Percentiles rank a stretch among this genome's conserved stretches.
phyloP scores from a whole-genome alignment of 2,888 invertebrate species.

The Allolobophora icterica region DNA sequence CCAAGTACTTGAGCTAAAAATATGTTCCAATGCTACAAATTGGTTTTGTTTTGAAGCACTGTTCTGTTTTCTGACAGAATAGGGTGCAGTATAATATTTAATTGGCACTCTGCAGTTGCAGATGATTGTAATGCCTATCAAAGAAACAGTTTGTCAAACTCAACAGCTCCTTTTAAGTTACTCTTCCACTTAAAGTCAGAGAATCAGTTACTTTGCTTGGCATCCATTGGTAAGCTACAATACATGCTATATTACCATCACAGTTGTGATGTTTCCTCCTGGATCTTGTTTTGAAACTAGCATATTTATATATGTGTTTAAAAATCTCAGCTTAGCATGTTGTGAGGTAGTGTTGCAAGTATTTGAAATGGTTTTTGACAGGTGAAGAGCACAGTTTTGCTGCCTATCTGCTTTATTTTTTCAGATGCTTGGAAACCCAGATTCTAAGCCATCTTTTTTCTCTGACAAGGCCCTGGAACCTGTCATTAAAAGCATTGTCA shows the following conservation, averaged over 20 bases:
- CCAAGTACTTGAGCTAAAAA: not conserved
- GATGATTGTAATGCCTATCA: not conserved
- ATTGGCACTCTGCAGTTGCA: not conserved
- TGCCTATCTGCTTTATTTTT: conserved; percentile 23
- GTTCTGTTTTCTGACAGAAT: not conserved
- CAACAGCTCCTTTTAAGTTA: too few species aligned
- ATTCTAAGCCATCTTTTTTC: conserved; percentile 95
- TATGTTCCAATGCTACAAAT: not conserved
- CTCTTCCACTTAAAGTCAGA: too few species aligned
- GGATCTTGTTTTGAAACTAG: too few species aligned
- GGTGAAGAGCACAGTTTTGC: not conserved
- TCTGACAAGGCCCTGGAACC: conserved; percentile 97
- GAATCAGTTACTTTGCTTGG: too few species aligned
- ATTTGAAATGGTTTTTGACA: not conserved
- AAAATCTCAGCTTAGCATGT: too few species aligned
- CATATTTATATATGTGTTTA: too few species aligned
- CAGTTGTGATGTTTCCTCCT: too few species aligned
- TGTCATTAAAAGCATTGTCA: conserved; percentile 90
- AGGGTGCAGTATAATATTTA: not conserved
- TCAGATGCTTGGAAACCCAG: conserved; percentile 91
- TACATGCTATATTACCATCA: too few species aligned
- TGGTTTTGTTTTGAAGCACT: not conserved
- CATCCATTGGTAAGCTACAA: too few species aligned
- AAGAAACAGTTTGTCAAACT: too few species aligned
- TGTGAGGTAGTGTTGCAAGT: not conserved